Base-by-base conservation (phyloP, 2,888 invertebrate genomes). In the Leucophenga montana region DNA sequence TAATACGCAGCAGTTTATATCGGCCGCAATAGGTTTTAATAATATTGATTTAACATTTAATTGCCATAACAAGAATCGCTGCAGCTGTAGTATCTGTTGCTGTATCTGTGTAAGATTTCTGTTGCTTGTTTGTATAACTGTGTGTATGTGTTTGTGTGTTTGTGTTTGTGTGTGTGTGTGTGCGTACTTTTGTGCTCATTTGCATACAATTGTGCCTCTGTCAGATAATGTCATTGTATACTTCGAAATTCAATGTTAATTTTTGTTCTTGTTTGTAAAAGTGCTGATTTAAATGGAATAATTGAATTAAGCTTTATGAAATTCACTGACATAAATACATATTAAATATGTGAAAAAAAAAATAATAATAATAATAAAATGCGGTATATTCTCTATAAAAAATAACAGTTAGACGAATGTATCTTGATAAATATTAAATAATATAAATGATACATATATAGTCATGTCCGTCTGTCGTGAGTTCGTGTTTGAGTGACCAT, bases 41-140 rank as follows among this genome's bases (percentile, higher is more conserved):
- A 69, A 69, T 73, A 75, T 77, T 72, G 74, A 77, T 77, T 72
- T 67, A 73, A 72, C 69, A 72, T 77, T 74, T 70, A 75, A 77
- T 74, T 71, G 77, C 61, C 48, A 54, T 20, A 66, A 59, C 68
- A 59, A 68, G 44, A 39, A 8, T 1, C 39, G 39, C 8, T 39
- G 39, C 39, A 39, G 46, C 20, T 50, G 16, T 50, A 11, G 50
- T 50, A n/a, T 50, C 4, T 50, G 50, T 16, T n/a, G 9, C 0
- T 59, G 59, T 6, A 14, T 33, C n/a, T 59, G 59, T 59, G 59
- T 33, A 9, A 31, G 33, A 16, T 59, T 59, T 33, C 14, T 27
- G 16, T 16, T 53, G 20, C 53, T 11, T 50, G n/a, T 50, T 16
- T n/a, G 14, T 18, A 4, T 53, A 9, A 14, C 14, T 50, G 9